phyloP scores from a whole-genome alignment of 2,113 vertebrate genomes.

The Brachyhypopomus occidentalis region DNA sequence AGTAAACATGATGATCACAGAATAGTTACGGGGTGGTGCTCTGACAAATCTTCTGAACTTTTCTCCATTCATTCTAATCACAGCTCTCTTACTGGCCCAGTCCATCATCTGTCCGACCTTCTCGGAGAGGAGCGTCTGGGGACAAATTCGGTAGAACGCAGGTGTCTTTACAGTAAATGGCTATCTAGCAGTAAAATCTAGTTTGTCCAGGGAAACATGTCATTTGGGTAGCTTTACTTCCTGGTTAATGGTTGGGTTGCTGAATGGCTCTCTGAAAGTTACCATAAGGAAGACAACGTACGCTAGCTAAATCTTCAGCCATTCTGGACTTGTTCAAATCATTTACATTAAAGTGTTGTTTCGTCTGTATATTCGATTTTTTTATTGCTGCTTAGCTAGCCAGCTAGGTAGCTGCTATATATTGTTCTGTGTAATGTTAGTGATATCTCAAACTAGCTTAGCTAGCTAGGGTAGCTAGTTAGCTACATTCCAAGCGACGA shows the following conservation, averaged over 20 bases:
- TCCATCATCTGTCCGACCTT: constrained; percentile 96
- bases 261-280: no score
- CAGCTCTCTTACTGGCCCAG: constrained; percentile 89
- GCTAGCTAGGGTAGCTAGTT: background rate
- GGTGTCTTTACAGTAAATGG: no score
- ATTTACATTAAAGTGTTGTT: no score
- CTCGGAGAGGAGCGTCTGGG: constrained; percentile 89
- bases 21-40: constrained; percentile 95
- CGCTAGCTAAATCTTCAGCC: no score
- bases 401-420: no score
- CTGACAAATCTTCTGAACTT: constrained; percentile 95
- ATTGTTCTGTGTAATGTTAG: background rate
- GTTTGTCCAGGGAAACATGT: background rate
- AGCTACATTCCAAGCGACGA: background rate
- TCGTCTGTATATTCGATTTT: no score
- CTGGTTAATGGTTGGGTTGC: background rate
- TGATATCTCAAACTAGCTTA: background rate
- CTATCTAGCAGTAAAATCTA: no score
- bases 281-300: no score
- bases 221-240: constrained; percentile 22
- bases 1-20: constrained; percentile 95
- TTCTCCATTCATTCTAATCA: constrained; percentile 94
- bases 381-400: no score
- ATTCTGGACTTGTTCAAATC: no score
- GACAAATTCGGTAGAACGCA: constrained; percentile 33